A percentile compares a stretch with the other conserved stretches of the same genome.
These are phyloP conservation scores for Syngnathus acus DNA, from an alignment of 2,797 vertebrate genomes.

Conservation along the genomic window DNA sequence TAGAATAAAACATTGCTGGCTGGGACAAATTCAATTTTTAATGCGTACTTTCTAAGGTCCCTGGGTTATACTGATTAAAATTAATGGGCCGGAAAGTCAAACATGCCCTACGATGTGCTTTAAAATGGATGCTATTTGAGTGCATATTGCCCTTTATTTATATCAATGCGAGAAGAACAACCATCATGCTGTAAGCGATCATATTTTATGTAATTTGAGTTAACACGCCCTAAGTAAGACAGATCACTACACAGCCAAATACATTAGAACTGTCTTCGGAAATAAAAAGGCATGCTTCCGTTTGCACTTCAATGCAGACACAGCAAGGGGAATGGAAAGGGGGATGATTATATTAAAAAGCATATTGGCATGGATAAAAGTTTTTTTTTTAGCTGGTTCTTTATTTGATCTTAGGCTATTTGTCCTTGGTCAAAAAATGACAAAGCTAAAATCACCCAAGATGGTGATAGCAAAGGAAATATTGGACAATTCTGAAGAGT, in stretches of 20 bases:
- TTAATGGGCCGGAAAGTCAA: not conserved
- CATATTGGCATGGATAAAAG: too few species aligned
- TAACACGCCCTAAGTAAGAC: not conserved
- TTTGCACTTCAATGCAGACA: not conserved
- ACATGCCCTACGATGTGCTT: not conserved
- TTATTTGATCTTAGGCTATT: too few species aligned
- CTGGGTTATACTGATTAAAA: not conserved
- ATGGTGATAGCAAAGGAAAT: too few species aligned
- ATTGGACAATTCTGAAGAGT: too few species aligned
- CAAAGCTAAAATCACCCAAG: too few species aligned
- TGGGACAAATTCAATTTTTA: not conserved
- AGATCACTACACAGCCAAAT: not conserved
- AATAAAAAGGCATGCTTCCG: too few species aligned
- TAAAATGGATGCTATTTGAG: not conserved
- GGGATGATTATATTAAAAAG: too few species aligned
- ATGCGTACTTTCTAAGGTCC: not conserved
- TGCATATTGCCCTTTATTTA: slow-evolving; percentile 1
- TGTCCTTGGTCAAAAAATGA: too few species aligned
- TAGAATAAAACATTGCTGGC: not conserved
- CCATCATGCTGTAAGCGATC: not conserved
- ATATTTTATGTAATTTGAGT: not conserved
- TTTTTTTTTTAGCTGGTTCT: too few species aligned
- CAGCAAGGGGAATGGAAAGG: not conserved
- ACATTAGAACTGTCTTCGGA: not conserved
- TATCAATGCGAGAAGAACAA: not conserved